A percentile compares a stretch with the other conserved stretches of the same genome.
Conservation (phyloP, 2,888 invertebrate genomes). For the Melieria omissa region DNA sequence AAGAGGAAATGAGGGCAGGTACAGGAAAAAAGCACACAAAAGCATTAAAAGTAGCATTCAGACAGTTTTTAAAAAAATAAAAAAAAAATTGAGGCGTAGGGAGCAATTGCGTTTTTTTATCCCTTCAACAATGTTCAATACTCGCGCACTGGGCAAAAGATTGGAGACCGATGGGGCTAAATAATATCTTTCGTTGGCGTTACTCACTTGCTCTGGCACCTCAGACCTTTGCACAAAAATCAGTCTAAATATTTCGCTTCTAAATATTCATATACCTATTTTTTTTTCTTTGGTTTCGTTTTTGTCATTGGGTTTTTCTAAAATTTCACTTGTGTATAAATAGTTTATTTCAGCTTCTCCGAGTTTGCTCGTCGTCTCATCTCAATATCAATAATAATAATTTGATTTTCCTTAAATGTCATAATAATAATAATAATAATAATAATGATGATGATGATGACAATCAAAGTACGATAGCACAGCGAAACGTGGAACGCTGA, state of each 20-base stretch:
- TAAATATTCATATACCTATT: constrained; percentile 47
- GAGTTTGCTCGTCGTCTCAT: constrained; percentile 46
- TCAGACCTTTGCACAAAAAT: constrained; percentile 35
- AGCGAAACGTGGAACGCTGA: too few species aligned
- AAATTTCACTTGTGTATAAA: constrained; percentile 47
- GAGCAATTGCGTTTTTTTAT: too few species aligned
- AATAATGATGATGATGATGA: too few species aligned
- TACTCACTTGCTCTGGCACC: neutral
- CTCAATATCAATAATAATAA: constrained; percentile 41
- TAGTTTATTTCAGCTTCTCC: constrained; percentile 41
- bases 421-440: too few species aligned
- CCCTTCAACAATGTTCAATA: too few species aligned
- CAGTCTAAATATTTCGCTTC: constrained; percentile 48
- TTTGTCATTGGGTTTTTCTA: constrained; percentile 43
- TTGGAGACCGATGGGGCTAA: too few species aligned
- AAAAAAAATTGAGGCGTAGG: neutral
- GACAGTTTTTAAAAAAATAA: neutral
- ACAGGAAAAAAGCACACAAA: too few species aligned
- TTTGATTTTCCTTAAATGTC: constrained; percentile 16
- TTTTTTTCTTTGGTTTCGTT: constrained; percentile 19
- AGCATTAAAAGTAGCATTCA: neutral
- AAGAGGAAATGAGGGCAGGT: too few species aligned
- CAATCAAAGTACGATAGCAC: too few species aligned
- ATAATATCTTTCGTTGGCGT: too few species aligned
- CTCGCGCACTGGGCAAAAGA: too few species aligned